Base-by-base conservation (phyloP, 37 sponge, comb jelly and placozoan genomes). In the Agelas oroides region DNA sequence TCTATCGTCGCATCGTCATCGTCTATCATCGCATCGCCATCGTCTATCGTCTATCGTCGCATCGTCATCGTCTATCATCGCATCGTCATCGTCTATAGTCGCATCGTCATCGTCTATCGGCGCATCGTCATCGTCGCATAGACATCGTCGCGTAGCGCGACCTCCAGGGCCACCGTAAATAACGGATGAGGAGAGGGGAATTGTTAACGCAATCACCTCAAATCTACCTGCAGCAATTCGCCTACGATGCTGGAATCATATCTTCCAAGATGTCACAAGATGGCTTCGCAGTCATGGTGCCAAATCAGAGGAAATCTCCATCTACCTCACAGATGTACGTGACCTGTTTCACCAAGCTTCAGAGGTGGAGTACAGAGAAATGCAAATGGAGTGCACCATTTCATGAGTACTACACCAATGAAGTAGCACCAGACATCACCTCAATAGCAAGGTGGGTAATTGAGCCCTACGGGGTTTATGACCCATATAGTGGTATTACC, bases 201-300 rank as follows among this genome's bases (percentile, higher is more conserved):
- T 86, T 36, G 78, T 77, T n/a, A 75, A 76, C 32, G 53, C 86
- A 67, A 77, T 86, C 32, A 65, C 25, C 16, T 23, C 37, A 12
- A 53, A 77, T 66, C 28, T 86, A 18, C 70, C 81, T 54, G 34
- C 52, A 37, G 35, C 60, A 56, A 76, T 70, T 15, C 78, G 46
- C 39, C 65, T 86, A 31, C 71, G 73, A 59, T 86, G 80, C 53
- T 86, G 86, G 86, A 76, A 76, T 70, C 86, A 85, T 33, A 16
- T 85, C 15, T 69, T 85, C 30, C 24, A 70, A 52, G 73, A 61
- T 73, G 87, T 73, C 55, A 69, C 41, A 20, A 71, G 69, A 56
- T 82, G 83, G 83, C 39, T 70, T 36, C 58, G 40, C 46, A 46
- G 46, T n/a, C 67, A 33, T 24, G 28, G 67, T 66, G 73, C 40